These are phyloP conservation scores for Cynopterus sphinx DNA, from an alignment of 2,797 vertebrate species.

Conservation along the genomic window DNA sequence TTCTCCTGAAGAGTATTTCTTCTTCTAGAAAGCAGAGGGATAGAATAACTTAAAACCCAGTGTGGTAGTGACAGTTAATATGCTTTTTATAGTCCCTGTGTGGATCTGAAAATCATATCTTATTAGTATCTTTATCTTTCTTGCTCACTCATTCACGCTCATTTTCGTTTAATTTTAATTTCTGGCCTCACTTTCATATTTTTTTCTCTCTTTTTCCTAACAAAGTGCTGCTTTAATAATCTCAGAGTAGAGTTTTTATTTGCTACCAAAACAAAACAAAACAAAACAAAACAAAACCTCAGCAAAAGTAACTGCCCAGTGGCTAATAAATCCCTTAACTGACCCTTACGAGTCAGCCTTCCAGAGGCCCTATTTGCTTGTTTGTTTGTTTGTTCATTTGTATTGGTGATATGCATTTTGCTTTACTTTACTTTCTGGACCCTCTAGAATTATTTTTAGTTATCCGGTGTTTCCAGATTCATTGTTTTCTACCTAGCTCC, in stretches of 20 bases:
- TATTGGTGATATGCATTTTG: conserved; percentile 50
- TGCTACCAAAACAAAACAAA: conserved; percentile 78
- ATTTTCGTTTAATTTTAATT: conserved; percentile 85
- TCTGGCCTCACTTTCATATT: conserved; percentile 67
- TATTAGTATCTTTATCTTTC: conserved; percentile 89
- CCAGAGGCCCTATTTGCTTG: background rate
- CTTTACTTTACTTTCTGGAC: conserved; percentile 31
- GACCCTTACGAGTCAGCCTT: conserved; percentile 65
- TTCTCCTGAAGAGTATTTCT: conserved; percentile 82
- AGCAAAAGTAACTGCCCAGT: conserved; percentile 26
- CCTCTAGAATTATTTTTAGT: conserved; percentile 69
- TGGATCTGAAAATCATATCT: conserved; percentile 87
- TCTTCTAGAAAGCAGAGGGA: conserved; percentile 82
- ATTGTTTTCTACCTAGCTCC: conserved; percentile 65
- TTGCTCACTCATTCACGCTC: conserved; percentile 82
- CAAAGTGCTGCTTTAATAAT: conserved; percentile 76
- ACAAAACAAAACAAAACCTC: conserved; percentile 74
- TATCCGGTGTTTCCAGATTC: conserved; percentile 63
- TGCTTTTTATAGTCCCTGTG: conserved; percentile 86
- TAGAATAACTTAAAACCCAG: conserved; percentile 85
- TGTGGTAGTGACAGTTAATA: conserved; percentile 84
- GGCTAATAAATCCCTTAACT: conserved; percentile 57
- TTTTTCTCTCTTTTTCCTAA: conserved; percentile 69
- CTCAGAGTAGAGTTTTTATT: conserved; percentile 62
- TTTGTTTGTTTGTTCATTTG: background rate